These are phyloP conservation scores for Macrotrachela quadricornifera DNA, from an alignment of 1,140 invertebrate genomes.

Conservation along the genomic window DNA sequence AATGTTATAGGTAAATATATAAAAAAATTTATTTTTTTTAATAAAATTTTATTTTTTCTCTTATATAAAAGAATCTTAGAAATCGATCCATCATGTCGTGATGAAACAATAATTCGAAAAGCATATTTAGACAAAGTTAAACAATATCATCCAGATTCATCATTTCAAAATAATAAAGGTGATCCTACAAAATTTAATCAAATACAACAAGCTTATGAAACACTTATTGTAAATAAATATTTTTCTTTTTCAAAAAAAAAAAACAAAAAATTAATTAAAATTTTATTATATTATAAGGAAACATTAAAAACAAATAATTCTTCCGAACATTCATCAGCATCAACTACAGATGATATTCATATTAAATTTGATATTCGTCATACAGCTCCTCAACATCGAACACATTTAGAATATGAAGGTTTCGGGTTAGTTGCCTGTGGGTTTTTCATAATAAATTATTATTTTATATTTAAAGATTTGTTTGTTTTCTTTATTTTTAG, in stretches of 20 bases:
- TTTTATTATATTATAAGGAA: too few relatives aligned
- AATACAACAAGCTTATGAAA: constrained; percentile 37
- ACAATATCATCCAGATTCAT: constrained; percentile 57
- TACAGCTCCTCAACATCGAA: constrained; percentile 63
- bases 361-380: constrained; percentile 41
- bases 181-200: constrained; percentile 47
- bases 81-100: too few relatives aligned
- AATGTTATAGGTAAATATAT: too few relatives aligned
- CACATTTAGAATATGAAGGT: constrained; percentile 52
- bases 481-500: constrained; percentile 39
- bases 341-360: constrained; percentile 18
- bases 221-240: constrained; percentile 18
- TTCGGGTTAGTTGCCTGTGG: background rate
- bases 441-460: background rate
- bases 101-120: constrained; percentile 16
- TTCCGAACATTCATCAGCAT: too few relatives aligned
- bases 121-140: constrained; percentile 54
- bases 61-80: too few relatives aligned
- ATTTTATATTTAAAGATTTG: background rate
- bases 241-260: background rate
- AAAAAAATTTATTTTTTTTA: too few relatives aligned
- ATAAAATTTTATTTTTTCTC: too few relatives aligned
- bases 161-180: constrained; percentile 34
- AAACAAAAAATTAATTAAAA: too few relatives aligned
- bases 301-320: background rate